Evolutionary conservation across 2,113 vertebrate species (phyloP).

Genomic region (Pyrgilauda ruficollis): DNA sequence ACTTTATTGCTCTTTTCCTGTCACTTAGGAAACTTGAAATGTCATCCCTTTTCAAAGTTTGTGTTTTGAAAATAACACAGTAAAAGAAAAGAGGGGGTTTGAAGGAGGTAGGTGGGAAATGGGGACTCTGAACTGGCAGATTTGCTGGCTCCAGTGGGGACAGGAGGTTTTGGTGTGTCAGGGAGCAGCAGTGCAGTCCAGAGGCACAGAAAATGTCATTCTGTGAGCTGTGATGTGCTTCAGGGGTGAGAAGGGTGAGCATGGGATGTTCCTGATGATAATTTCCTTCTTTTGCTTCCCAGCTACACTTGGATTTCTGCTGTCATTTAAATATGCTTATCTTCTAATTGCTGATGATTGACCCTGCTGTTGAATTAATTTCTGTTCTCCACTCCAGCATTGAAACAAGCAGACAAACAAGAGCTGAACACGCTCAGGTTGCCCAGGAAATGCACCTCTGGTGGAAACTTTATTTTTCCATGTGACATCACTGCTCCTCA

Average conservation of each 20-base stretch:
- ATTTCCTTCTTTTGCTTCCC: background rate
- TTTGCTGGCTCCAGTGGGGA: background rate
- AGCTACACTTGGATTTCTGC: background rate
- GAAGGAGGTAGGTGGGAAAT: background rate
- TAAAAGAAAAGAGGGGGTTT: background rate
- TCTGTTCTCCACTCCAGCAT: background rate
- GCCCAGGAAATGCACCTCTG: background rate
- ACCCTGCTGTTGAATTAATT: background rate
- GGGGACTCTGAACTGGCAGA: background rate
- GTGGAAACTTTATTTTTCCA: constrained; percentile 42
- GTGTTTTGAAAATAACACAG: background rate
- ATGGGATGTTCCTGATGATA: background rate
- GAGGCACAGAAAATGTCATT: background rate
- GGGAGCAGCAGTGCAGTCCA: background rate
- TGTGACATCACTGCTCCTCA: constrained; percentile 55
- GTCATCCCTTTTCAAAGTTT: background rate
- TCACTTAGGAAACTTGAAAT: background rate
- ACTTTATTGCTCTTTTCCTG: background rate
- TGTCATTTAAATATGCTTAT: background rate
- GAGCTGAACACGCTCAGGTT: background rate
- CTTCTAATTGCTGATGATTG: constrained; percentile 53
- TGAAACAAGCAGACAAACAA: background rate
- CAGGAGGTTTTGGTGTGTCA: background rate
- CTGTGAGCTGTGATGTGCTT: background rate
- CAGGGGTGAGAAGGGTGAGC: background rate